A percentile compares a stretch with the other conserved stretches of the same genome.
These are phyloP conservation scores for Samia ricini DNA, from an alignment of 1,140 invertebrate genomes.

Conservation along the genomic window DNA sequence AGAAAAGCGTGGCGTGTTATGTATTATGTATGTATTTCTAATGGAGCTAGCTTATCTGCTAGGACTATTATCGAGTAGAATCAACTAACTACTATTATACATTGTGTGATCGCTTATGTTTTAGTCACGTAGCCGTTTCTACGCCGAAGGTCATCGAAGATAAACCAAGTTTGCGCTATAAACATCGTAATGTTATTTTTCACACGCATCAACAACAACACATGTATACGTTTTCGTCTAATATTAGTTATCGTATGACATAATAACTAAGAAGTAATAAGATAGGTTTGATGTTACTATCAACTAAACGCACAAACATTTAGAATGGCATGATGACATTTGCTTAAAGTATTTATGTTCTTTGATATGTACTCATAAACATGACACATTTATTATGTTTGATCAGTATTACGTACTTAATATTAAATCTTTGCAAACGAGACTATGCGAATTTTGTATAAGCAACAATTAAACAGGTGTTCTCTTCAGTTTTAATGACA, in stretches of 20 bases:
- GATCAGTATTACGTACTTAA: too few species aligned
- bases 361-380: neutral
- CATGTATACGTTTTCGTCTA: neutral
- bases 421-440: too few species aligned
- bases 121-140: conserved; percentile 31
- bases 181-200: conserved; percentile 3
- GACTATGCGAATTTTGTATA: too few species aligned
- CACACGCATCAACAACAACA: neutral
- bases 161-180: conserved; percentile 13
- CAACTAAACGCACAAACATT: neutral
- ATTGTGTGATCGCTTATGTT: conserved; percentile 22
- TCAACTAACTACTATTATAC: conserved; percentile 7
- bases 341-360: neutral
- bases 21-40: too few species aligned
- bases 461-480: too few species aligned
- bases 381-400: too few species aligned
- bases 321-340: neutral
- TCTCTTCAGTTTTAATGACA: too few species aligned
- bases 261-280: too few species aligned
- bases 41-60: conserved; percentile 25
- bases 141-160: conserved; percentile 12
- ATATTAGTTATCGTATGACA: neutral
- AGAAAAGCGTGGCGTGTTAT: neutral
- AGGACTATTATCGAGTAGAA: conserved; percentile 21
- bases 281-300: neutral